Base-by-base conservation (phyloP, 2,797 vertebrate species). In the Gymnoscopelus braueri region DNA sequence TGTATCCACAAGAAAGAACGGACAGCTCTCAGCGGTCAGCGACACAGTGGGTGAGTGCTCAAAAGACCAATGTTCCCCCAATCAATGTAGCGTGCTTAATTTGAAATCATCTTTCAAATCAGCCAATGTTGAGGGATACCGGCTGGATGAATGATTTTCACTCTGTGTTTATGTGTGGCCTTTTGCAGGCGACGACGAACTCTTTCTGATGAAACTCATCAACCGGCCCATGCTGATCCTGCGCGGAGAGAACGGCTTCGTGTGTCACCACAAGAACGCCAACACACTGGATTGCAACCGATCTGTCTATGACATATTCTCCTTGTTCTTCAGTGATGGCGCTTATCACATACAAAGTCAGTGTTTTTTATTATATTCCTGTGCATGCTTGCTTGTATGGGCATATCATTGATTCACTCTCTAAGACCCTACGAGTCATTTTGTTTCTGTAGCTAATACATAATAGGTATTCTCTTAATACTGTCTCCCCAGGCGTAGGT, bases 221-320 rank as follows among this genome's bases (percentile, higher is more conserved):
- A 99, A 99, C 85, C 95, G 98, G 23, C 98, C 97, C 0, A 96
- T 99, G 79, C 87, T 99, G 84, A 97, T 99, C 82, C 93, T 99
- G 39, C 93, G 93, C 0, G 96, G 98, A 0, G 94, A 95, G 71
- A 96, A 97, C 0, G 98, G 97, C 77, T 99, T 97, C 2, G 96
- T 99, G 69, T 96, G 97, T 78, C 95, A 95, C 86, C 97, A 97
- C 85, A 97, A 96, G 4, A 95, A 90, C 86, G 96, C 97, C 85
- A 97, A 95, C 87, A 94, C 96, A 68, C 93, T 99, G 72, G 93
- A 98, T 35, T 95, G 93, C 77, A 98, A 97, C 90, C 95, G 97
- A 73, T 98, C 98, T 0, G 71, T 95, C 88, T 98, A 98, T 1
- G 96, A 99, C n/a, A 97, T 98, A 82, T 99, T 99, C 91, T 92